Evolutionary conservation across 1,140 invertebrate genomes (phyloP).

Genomic region (Eupeodes corollae): DNA sequence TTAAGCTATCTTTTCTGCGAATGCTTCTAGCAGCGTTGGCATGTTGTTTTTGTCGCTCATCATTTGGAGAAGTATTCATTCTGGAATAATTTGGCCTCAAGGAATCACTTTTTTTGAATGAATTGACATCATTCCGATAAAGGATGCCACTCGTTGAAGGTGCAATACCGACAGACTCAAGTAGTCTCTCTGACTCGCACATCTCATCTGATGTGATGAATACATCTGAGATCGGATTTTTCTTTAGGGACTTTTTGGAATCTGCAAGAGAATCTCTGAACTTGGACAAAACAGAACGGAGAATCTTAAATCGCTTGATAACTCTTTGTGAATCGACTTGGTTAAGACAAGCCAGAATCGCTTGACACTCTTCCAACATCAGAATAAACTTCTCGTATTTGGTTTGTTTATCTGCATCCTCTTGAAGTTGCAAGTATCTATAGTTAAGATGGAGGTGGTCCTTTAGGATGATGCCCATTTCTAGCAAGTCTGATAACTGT

Average conservation of each 20-base stretch:
- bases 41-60: not conserved
- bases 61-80: not conserved
- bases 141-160: constrained; percentile 20
- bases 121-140: constrained; percentile 9
- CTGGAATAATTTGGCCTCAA: constrained; percentile 5
- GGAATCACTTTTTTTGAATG: not conserved
- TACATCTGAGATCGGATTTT: not conserved
- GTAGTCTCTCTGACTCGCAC: constrained; percentile 3
- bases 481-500: constrained; percentile 15
- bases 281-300: constrained; percentile 22
- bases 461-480: constrained; percentile 19
- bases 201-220: constrained; percentile 7
- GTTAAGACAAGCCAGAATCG: constrained; percentile 24
- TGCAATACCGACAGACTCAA: constrained; percentile 10
- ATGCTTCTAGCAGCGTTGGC: constrained; percentile 8
- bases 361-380: constrained; percentile 28
- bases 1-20: constrained; percentile 24
- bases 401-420: constrained; percentile 11
- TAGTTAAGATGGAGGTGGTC: constrained; percentile 22
- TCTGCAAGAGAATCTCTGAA: constrained; percentile 11
- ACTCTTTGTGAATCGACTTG: constrained; percentile 25
- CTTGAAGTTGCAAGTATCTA: constrained; percentile 9
- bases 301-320: constrained; percentile 31
- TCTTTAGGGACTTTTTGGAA: not conserved
- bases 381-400: constrained; percentile 18